A percentile compares a stretch with the other conserved stretches of the same genome.
Evolutionary conservation across 2,113 vertebrate species (phyloP).

Genomic region (Alaudala cheleensis): DNA sequence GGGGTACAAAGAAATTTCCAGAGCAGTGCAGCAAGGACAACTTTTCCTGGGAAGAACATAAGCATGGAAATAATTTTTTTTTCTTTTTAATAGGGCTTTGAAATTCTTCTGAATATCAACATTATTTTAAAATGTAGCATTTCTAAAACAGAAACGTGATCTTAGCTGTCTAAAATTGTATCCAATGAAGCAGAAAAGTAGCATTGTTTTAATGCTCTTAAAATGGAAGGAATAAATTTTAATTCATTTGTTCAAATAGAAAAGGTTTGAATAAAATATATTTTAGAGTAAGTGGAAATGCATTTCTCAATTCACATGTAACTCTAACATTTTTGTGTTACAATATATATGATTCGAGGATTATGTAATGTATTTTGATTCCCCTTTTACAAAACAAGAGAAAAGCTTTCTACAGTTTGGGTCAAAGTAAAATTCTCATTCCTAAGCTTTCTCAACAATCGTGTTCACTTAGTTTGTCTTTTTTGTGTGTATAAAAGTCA

Average conservation of each 20-base stretch:
- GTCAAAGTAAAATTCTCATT: slow-evolving; percentile 8
- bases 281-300: slow-evolving; percentile 13
- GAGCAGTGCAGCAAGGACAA: background rate
- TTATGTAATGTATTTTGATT: background rate
- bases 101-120: background rate
- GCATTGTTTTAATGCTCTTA: background rate
- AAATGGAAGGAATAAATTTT: slow-evolving; percentile 10
- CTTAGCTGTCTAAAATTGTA: background rate
- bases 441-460: background rate
- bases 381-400: background rate
- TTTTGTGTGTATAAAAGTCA: background rate
- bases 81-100: background rate
- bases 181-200: background rate
- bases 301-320: background rate
- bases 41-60: background rate
- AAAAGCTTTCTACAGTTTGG: background rate
- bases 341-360: background rate
- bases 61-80: background rate
- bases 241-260: background rate
- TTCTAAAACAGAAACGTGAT: background rate
- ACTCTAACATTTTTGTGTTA: background rate
- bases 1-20: background rate
- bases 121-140: background rate
- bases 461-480: background rate
- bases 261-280: background rate